Evolutionary conservation across 2,113 vertebrate species (phyloP).

Genomic region (Entelurus aequoreus): DNA sequence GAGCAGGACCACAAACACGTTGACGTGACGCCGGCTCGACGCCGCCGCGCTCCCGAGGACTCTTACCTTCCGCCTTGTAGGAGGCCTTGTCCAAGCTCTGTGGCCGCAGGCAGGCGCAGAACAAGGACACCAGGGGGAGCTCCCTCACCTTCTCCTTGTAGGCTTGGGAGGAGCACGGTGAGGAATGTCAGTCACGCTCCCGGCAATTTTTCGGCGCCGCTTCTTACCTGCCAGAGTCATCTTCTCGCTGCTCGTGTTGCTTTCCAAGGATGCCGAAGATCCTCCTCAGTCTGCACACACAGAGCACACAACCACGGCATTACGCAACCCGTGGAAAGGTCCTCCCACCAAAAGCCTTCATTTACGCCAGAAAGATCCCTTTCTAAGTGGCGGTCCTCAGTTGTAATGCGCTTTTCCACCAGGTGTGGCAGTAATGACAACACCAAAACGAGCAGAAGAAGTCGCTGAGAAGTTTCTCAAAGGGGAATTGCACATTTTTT

Average conservation of each 20-base stretch:
- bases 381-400: too few species aligned
- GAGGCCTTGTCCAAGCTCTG: constrained; percentile 75
- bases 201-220: too few species aligned
- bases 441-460: too few species aligned
- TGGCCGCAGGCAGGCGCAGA: constrained; percentile 88
- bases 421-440: too few species aligned
- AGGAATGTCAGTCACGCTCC: background rate
- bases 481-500: too few species aligned
- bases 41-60: too few species aligned
- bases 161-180: constrained; percentile 65
- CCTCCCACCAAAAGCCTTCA: too few species aligned
- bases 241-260: constrained; percentile 46
- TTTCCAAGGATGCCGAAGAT: constrained; percentile 44
- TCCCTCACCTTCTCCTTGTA: constrained; percentile 97
- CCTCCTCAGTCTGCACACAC: constrained; percentile 41
- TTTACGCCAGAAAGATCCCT: too few species aligned
- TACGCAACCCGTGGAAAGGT: constrained; percentile 8
- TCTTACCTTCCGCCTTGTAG: constrained; percentile 83
- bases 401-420: too few species aligned
- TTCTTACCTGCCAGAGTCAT: constrained; percentile 75
- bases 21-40: too few species aligned
- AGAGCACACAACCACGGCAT: constrained; percentile 18
- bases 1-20: background rate
- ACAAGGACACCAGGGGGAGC: constrained; percentile 90
- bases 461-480: too few species aligned